Evolutionary conservation across 2,113 vertebrate genomes (phyloP).

Genomic region (Uria lomvia): DNA sequence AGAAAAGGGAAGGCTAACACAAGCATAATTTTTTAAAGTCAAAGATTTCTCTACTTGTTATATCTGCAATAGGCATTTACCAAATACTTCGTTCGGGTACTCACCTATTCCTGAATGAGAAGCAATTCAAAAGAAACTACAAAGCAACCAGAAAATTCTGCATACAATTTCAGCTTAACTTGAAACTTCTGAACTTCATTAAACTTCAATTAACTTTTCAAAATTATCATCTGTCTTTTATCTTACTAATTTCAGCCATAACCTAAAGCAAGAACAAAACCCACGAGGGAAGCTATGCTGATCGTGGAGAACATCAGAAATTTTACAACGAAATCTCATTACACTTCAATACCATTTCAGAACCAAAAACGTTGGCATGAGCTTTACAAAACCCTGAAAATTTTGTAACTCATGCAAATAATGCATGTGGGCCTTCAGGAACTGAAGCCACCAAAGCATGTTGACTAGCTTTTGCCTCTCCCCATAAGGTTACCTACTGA

Average conservation of each 20-base stretch:
- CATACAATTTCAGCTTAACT: not conserved
- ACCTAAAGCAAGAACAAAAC: conserved; percentile 20
- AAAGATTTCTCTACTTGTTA: not conserved
- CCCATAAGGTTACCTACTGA: not conserved
- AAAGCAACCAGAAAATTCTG: not conserved
- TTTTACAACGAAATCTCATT: not conserved
- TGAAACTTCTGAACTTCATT: conserved; percentile 7
- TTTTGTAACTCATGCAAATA: not conserved
- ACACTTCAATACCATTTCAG: not conserved
- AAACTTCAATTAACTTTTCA: conserved; percentile 23
- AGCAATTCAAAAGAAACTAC: not conserved
- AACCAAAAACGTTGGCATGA: not conserved
- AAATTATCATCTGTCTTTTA: conserved; percentile 15
- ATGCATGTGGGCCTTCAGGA: not conserved
- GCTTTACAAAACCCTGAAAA: not conserved
- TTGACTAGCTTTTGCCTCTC: not conserved
- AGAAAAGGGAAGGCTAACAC: not conserved
- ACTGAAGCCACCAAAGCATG: fast-evolving
- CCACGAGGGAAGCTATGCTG: not conserved
- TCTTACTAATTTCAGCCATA: conserved; percentile 12
- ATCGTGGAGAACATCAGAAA: not conserved
- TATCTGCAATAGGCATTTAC: not conserved
- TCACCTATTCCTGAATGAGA: not conserved
- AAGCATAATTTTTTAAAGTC: not conserved
- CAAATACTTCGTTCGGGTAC: not conserved